phyloP scores from a whole-genome alignment of 2,797 vertebrate genomes.

The Danio jaintianensis region DNA sequence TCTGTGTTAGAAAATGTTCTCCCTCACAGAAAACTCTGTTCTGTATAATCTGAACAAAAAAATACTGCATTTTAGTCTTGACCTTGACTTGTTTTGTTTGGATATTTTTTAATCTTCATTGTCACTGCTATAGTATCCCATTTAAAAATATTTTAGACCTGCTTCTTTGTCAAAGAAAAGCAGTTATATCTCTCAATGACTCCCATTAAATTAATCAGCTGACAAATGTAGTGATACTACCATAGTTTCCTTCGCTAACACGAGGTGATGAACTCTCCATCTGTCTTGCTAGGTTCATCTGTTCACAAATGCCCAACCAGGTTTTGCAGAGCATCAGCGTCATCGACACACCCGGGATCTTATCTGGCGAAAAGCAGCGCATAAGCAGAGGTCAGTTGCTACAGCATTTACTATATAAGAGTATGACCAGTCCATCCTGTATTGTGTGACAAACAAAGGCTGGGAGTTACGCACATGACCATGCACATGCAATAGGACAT shows the following conservation, averaged over 20 bases:
- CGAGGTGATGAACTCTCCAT: conserved; percentile 26
- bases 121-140: not conserved
- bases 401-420: not conserved
- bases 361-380: conserved; percentile 96
- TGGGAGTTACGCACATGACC: not conserved
- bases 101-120: not conserved
- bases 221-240: conserved; percentile 10
- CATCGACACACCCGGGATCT: conserved; percentile 96
- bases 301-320: conserved; percentile 95
- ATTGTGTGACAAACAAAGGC: conserved; percentile 28
- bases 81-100: not conserved
- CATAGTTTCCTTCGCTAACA: conserved; percentile 40
- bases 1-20: too few species aligned
- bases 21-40: too few species aligned
- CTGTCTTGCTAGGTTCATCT: conserved; percentile 87
- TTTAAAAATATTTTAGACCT: not conserved
- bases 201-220: conserved; percentile 10
- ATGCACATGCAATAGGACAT: not conserved
- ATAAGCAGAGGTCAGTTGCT: conserved; percentile 88
- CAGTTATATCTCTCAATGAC: not conserved
- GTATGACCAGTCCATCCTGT: not conserved
- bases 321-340: conserved; percentile 88
- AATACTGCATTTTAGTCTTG: too few species aligned
- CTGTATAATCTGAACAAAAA: too few species aligned
- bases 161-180: not conserved